Evolutionary conservation across 2,113 vertebrate genomes (phyloP), one percentile per base, ranked within the genome.

Genomic region (Pteruthius melanotis): DNA sequence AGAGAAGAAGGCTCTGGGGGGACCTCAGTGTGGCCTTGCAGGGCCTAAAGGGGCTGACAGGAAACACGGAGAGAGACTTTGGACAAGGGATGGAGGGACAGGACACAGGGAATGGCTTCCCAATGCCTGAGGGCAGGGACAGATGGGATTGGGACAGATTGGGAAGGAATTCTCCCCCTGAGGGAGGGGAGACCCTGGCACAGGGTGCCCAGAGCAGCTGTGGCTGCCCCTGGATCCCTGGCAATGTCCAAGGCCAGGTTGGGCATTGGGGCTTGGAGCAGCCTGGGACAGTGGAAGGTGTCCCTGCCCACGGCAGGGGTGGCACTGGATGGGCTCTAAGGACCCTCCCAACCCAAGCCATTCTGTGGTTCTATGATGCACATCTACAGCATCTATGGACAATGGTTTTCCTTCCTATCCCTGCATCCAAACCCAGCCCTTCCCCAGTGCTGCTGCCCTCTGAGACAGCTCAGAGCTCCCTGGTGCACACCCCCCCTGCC

Each of bases 191-290:
- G n/a, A 24, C 24, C 30, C n/a, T 68, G 78, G 78, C 14, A 12
- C 61, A 68, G 53, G 33, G 11, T 60, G 23, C 5, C 13, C 69
- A 75, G 45, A 60, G 61, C 2, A 60, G 45, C 69, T 68, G n/a
- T 26, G 78, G 39, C 53, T 82, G 69, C 14, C 39, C 39, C 52
- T 65, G 70, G 2, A 53, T 75, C 24, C 30, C 54, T 42, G 63
- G 54, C 0, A 42, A 24, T 31, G 63, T 0, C 17, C 63, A 15
- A 40, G 47, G 26, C 17, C n/a, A 23, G 22, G n/a, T 2, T 56
- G 54, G 53, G 21, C 17, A 42, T 44, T 17, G 20, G 30, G 53
- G 33, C 1, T 18, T 21, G 61, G 9, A 76, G 54, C 24, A 39
- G 1, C 24, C 21, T 83, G 70, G 87, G 11, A 0, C 1, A 4